Base-by-base conservation (phyloP, 1,140 invertebrate species). In the Globodera rostochiensis region DNA sequence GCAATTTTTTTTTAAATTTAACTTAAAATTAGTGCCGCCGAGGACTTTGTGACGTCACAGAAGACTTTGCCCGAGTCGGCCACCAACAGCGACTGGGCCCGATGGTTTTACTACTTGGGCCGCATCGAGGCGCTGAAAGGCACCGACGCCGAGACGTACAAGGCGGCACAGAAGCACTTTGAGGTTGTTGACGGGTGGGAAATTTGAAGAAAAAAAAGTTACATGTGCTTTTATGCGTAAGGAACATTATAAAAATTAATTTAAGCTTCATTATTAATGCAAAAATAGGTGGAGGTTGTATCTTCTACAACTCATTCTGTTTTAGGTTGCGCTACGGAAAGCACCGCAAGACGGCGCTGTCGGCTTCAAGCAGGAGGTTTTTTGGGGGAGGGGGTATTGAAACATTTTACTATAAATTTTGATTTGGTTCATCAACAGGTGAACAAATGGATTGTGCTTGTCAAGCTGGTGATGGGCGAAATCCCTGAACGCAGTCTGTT, bases 41-140 rank as follows among this genome's bases (percentile, higher is more conserved):
- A 98, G 90, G 95, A 95, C 21, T 78, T 78, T 78, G 76, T 78
- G 13, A 25, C 36, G 50, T 69, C 76, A 7, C 45, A 71, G 45
- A 67, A 78, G 6, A 94, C 95, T 0, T 99, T 96, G 88, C 97
- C 97, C 0, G 96, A 98, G 91, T 87, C 87, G 84, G 96, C 96
- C 0, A 96, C 95, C 90, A 99, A 99, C 90, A 99, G 98, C 91
- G 97, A 99, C 90, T 97, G 95, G 95, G 97, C 97, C 0, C 93
- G 97, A 88, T 99, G 95, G 90, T 92, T 98, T 36, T 99, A 97
- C 90, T 99, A 99, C 90, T 91, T 98, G 86, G 97, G 97, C 19
- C 93, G 96, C 84, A 98, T 99, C 77, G 98, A 98, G 90, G 83
- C 76, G 66, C 25, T 78, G 53, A 64, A 78, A 21, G 76, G 76